These are phyloP conservation scores for Acronicta alni DNA, from an alignment of 2,888 invertebrate species.

Conservation along the genomic window DNA sequence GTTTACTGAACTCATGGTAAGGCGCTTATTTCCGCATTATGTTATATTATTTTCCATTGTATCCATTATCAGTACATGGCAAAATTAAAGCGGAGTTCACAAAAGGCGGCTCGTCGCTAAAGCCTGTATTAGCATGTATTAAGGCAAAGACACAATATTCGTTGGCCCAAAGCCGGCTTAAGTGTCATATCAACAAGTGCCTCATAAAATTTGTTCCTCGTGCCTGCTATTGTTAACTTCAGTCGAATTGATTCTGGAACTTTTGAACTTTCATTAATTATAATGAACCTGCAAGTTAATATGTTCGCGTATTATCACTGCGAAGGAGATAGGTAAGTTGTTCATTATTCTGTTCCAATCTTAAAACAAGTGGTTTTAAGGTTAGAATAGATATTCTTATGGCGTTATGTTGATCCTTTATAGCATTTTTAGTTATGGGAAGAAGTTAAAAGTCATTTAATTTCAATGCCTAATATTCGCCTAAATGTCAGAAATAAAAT, in stretches of 20 bases:
- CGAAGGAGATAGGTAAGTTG: slow-evolving; percentile 9
- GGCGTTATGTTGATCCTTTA: no score
- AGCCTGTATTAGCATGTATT: slow-evolving; percentile 56
- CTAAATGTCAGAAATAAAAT: no score
- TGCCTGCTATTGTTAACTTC: slow-evolving; percentile 60
- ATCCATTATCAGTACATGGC: slow-evolving; percentile 42
- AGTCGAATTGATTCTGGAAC: slow-evolving; percentile 54
- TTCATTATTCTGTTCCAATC: neutral
- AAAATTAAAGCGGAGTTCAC: slow-evolving; percentile 45
- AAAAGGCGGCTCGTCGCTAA: slow-evolving; percentile 51
- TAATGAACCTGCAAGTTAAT: slow-evolving; percentile 41
- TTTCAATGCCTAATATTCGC: no score
- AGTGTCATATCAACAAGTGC: slow-evolving; percentile 68
- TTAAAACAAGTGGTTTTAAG: no score
- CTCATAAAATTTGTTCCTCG: slow-evolving; percentile 62
- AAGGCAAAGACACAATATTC: slow-evolving; percentile 55
- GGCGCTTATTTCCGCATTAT: slow-evolving; percentile 27
- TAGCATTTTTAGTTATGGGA: no score
- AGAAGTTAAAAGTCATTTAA: no score
- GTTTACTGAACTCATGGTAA: neutral
- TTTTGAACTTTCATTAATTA: slow-evolving; percentile 43
- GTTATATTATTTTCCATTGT: slow-evolving; percentile 37
- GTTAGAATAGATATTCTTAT: no score
- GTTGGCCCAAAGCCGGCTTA: slow-evolving; percentile 52
- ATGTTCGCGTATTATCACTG: slow-evolving; percentile 16